Evolutionary conservation across 2,888 invertebrate genomes (phyloP), one percentile per base, ranked within the genome.

Genomic region (Steinernema scapterisci): DNA sequence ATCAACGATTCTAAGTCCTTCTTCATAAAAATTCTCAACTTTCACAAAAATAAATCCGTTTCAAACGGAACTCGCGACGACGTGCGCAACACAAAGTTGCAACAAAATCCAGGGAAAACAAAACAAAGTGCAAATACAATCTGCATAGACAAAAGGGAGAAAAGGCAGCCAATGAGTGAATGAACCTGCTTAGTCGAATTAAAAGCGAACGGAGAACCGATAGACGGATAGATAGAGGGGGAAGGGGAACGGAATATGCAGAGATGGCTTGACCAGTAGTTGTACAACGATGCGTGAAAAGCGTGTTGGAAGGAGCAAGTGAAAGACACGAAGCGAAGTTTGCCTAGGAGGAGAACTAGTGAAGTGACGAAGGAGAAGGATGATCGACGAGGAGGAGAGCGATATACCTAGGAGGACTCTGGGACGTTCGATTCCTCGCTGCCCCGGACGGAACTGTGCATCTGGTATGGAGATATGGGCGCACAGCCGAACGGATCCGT

Each of bases 271-370:
- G 63, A 63, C 63, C 63, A 63, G 63, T 63, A 63, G 38, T 38
- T 38, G 38, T 25, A 63, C 54, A 25, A 54, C 63, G 63, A 31
- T 63, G 63, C 63, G 38, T 38, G 38, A 5, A n/a, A 63, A 63
- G 63, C 63, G 54, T 25, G 11, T 21, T 38, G 38, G 38, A 27
- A 63, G 63, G 38, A 63, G 31, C 11, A 63, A 63, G 63, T 63
- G 63, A 63, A 63, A 63, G 63, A 63, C 63, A 63, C 9, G 63
- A 63, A 63, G 63, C 63, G 63, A 63, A 63, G 63, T 63, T 63
- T 63, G 63, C 63, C 63, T 63, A 63, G 16, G 63, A 63, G 63
- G 63, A 31, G 63, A 63, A 31, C 63, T 63, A 63, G 63, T 38
- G 38, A 63, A 63, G 63, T 63, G 63, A 54, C 5, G 25, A 54